Conservation (phyloP, 2,113 vertebrate genomes). For the Alexandromys fortis region DNA sequence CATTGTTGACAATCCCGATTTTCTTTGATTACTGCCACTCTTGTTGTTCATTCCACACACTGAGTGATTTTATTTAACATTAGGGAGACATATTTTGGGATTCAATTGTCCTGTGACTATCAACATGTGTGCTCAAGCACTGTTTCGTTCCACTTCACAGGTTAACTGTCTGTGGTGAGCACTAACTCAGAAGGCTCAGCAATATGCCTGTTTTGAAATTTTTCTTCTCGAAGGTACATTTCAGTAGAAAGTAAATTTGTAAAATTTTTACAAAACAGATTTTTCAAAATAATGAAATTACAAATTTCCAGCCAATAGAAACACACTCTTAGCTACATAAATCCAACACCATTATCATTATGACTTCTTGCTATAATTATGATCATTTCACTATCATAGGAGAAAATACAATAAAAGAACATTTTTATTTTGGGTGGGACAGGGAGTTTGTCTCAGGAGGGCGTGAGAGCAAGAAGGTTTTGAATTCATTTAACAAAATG, state of each 20-base stretch:
- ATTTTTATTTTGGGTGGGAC: background rate
- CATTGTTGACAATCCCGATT: constrained; percentile 81
- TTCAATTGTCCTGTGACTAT: constrained; percentile 69
- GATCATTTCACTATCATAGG: constrained; percentile 8
- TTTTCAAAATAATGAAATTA: constrained; percentile 43
- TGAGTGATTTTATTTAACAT: constrained; percentile 76
- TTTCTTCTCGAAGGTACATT: constrained; percentile 23
- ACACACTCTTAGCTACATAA: background rate
- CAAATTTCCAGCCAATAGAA: constrained; percentile 18
- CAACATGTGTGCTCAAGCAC: constrained; percentile 58
- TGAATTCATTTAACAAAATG: constrained; percentile 27
- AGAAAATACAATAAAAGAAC: constrained; percentile 27
- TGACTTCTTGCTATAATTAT: background rate
- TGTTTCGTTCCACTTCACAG: constrained; percentile 56
- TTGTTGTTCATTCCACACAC: constrained; percentile 80
- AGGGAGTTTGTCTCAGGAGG: background rate
- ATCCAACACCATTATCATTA: background rate
- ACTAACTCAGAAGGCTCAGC: constrained; percentile 52
- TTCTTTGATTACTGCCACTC: constrained; percentile 81
- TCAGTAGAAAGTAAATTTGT: background rate
- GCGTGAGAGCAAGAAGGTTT: constrained; percentile 4
- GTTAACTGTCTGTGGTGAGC: constrained; percentile 53
- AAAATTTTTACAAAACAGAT: background rate
- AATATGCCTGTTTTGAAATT: background rate
- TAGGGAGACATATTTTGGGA: constrained; percentile 76